phyloP scores from a whole-genome alignment of 92 coral and sea anemone species.

The Porites cylindrica region DNA sequence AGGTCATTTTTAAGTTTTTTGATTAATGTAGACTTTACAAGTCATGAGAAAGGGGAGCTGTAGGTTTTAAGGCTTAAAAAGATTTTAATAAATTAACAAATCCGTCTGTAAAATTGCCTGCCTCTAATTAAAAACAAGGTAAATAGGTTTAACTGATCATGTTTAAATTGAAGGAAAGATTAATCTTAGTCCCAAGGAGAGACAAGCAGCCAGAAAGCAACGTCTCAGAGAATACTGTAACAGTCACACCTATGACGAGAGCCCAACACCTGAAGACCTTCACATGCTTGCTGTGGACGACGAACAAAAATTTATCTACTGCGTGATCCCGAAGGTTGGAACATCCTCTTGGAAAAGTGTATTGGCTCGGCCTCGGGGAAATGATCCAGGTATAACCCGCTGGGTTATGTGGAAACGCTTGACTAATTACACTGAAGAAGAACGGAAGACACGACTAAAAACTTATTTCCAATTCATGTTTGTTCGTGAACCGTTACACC shows the following conservation, averaged over 20 bases:
- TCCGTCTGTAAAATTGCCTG: too few species aligned
- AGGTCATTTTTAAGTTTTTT: too few species aligned
- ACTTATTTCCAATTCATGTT: not conserved
- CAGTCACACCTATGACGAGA: not conserved
- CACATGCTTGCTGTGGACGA: conserved; percentile 17
- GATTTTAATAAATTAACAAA: too few species aligned
- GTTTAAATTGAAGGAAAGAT: not conserved
- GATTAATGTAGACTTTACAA: too few species aligned
- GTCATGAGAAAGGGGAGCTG: too few species aligned
- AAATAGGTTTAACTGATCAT: not conserved
- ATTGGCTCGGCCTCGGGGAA: conserved; percentile 6
- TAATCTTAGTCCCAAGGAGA: not conserved
- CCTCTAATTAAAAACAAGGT: too few species aligned
- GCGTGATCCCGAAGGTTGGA: not conserved
- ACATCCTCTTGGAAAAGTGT: not conserved
- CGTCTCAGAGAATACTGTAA: not conserved
- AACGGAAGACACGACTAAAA: not conserved
- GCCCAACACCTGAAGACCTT: not conserved
- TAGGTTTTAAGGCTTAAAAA: too few species aligned
- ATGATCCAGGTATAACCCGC: not conserved
- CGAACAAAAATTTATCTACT: conserved; percentile 14
- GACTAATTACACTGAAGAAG: not conserved
- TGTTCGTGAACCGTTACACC: conserved; percentile 16
- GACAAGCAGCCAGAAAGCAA: not conserved
- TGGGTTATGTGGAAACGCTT: not conserved